These are phyloP conservation scores for Sinonovacula constricta DNA, from an alignment of 1,140 invertebrate species.

Conservation along the genomic window DNA sequence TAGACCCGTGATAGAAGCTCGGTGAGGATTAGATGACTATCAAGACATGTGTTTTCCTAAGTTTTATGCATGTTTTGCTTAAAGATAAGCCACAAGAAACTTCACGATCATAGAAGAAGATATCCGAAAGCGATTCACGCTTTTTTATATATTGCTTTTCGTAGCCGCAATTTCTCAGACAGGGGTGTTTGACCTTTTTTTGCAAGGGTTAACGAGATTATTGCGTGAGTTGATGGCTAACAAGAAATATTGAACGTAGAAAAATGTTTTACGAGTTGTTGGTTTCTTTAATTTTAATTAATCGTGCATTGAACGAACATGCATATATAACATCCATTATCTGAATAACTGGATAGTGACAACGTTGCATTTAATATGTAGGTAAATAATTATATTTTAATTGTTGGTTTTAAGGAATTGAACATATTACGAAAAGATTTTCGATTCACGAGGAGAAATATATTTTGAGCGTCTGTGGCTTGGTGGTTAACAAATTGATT, in stretches of 20 bases:
- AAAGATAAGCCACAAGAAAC: slow-evolving; percentile 21
- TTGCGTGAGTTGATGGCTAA: background rate
- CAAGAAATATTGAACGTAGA: background rate
- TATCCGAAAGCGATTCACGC: background rate
- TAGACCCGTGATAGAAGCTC: slow-evolving; percentile 32
- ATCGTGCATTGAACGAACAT: too few species aligned
- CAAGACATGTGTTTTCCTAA: slow-evolving; percentile 52
- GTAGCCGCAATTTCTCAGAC: background rate
- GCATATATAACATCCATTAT: too few species aligned
- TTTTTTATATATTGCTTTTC: background rate
- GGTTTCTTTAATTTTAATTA: too few species aligned
- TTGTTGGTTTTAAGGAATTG: too few species aligned
- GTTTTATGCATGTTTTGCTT: slow-evolving; percentile 47
- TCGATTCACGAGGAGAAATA: too few species aligned
- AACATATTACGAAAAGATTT: too few species aligned
- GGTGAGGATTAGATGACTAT: slow-evolving; percentile 45
- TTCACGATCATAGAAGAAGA: background rate
- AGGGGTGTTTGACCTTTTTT: background rate
- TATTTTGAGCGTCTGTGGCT: too few species aligned
- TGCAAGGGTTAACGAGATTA: background rate
- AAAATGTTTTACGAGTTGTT: too few species aligned
- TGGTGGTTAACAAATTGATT: too few species aligned
- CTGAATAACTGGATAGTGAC: too few species aligned
- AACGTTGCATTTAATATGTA: too few species aligned
- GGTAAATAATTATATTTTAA: too few species aligned